A percentile compares a stretch with the other conserved stretches of the same genome.
These are phyloP conservation scores for Actinemys pallida DNA, from an alignment of 2,113 vertebrate species.

Conservation along the genomic window DNA sequence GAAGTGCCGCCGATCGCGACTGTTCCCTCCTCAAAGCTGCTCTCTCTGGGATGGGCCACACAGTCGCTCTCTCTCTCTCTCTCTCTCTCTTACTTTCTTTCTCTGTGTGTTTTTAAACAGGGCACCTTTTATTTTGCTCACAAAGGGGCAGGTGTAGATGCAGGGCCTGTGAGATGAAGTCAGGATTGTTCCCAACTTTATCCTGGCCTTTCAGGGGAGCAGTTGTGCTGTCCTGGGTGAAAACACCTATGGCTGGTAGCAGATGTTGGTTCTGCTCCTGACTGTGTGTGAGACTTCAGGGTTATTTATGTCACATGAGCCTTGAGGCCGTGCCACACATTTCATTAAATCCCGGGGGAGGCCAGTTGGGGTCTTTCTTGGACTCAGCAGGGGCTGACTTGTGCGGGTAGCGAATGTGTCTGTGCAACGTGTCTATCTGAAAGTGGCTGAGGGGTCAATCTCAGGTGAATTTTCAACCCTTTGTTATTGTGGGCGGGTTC, in stretches of 20 bases:
- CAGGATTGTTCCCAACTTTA: background rate
- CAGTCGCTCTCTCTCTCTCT: background rate
- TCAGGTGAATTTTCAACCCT: background rate
- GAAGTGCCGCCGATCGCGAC: too few species aligned
- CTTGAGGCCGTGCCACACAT: too few species aligned
- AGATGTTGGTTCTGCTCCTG: background rate
- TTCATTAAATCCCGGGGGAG: background rate
- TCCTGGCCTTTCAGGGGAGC: background rate
- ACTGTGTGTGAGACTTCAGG: background rate
- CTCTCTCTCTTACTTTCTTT: too few species aligned
- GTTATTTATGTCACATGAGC: background rate
- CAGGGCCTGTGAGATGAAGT: background rate
- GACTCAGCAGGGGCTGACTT: background rate
- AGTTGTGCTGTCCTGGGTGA: background rate
- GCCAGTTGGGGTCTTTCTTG: background rate
- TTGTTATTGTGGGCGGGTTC: background rate
- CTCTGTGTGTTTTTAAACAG: background rate
- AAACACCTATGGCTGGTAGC: background rate
- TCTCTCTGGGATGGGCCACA: background rate
- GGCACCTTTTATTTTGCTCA: background rate
- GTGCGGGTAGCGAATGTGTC: too few species aligned
- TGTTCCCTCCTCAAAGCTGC: background rate
- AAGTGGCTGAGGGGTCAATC: background rate
- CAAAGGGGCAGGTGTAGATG: background rate
- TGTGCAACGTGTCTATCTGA: background rate